These are phyloP conservation scores for Tenebrosternarchus preto DNA, from an alignment of 2,113 vertebrate species.

Conservation along the genomic window DNA sequence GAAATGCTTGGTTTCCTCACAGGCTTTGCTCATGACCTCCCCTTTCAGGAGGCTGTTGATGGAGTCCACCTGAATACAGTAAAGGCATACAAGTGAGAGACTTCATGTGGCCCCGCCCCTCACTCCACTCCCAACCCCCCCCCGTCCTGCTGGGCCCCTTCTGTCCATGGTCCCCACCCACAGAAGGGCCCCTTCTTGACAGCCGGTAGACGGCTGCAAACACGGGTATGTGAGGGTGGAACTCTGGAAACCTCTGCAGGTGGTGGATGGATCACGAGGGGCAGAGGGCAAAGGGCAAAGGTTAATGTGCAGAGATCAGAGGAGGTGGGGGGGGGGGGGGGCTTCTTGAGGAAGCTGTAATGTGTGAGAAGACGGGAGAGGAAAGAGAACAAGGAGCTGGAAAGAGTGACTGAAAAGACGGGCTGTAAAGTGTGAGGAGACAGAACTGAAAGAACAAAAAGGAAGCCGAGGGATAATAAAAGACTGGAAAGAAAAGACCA, in stretches of 20 bases:
- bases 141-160: conserved; percentile 37
- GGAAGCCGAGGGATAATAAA: too few species aligned
- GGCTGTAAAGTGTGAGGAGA: neutral
- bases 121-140: conserved; percentile 7
- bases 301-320: conserved; percentile 37
- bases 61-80: conserved; percentile 83
- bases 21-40: conserved; percentile 87
- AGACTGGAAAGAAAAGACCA: too few species aligned
- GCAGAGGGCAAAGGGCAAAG: conserved; percentile 53
- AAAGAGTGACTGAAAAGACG: conserved; percentile 46
- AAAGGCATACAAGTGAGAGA: conserved; percentile 40
- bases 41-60: conserved; percentile 93
- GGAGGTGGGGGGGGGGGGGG: neutral
- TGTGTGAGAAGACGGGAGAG: conserved; percentile 46
- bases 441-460: neutral
- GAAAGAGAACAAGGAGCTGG: conserved; percentile 33
- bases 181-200: conserved; percentile 52
- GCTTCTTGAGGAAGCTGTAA: conserved; percentile 32
- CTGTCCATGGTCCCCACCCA: conserved; percentile 11
- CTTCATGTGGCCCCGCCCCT: too few species aligned
- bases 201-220: conserved; percentile 47
- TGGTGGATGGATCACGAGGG: conserved; percentile 32
- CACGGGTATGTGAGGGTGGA: neutral
- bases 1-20: conserved; percentile 95
- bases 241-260: conserved; percentile 41